Evolutionary conservation across 2,797 vertebrate genomes (phyloP).

Genomic region (Tinamus major): DNA sequence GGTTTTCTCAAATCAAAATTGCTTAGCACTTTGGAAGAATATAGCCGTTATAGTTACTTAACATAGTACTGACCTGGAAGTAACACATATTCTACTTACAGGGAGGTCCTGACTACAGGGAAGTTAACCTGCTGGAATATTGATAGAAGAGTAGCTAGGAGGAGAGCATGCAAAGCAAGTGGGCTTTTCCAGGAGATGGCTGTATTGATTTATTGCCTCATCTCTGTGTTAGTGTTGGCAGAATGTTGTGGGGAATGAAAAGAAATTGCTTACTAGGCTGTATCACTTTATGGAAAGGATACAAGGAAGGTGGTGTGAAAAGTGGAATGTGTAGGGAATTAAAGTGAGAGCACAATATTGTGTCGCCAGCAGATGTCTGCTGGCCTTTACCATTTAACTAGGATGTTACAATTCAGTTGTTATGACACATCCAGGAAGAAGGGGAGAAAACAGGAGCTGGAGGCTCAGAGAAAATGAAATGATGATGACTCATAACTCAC

Average conservation of each 20-base stretch:
- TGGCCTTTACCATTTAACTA: constrained; percentile 51
- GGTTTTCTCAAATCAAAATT: constrained; percentile 8
- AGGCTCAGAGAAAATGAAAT: constrained; percentile 51
- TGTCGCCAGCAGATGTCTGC: constrained; percentile 62
- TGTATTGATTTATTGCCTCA: constrained; percentile 23
- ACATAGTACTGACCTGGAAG: not conserved
- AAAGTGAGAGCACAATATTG: constrained; percentile 47
- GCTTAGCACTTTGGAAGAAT: constrained; percentile 1
- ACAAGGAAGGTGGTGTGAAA: constrained; percentile 24
- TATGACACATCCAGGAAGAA: constrained; percentile 59
- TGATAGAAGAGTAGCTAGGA: not conserved
- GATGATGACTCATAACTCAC: constrained; percentile 53
- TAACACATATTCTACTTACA: not conserved
- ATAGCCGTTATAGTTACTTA: not conserved
- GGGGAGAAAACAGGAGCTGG: constrained; percentile 51
- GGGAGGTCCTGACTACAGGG: constrained; percentile 8
- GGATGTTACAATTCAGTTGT: constrained; percentile 32
- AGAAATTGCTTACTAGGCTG: constrained; percentile 57
- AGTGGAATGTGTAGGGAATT: constrained; percentile 56
- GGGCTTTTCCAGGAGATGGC: not conserved
- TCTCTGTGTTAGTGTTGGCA: constrained; percentile 29
- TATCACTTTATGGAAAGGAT: constrained; percentile 14
- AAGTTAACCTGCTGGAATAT: constrained; percentile 23
- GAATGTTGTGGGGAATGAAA: constrained; percentile 21
- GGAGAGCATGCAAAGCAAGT: constrained; percentile 17